A percentile compares a stretch with the other conserved stretches of the same genome.
Conservation (phyloP, 2,888 invertebrate genomes). For the Patella caerulea region DNA sequence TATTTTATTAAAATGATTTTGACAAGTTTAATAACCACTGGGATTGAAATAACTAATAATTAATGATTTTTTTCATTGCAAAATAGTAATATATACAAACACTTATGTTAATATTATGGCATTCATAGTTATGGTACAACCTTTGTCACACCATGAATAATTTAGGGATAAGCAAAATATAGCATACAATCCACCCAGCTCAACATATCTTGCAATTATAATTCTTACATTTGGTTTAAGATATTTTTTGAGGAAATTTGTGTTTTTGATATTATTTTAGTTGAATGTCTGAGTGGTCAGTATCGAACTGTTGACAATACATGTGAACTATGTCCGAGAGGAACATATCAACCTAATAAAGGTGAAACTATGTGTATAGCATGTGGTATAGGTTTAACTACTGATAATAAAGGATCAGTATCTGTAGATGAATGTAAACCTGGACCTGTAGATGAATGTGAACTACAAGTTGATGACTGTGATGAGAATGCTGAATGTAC, state of each 20-base stretch:
- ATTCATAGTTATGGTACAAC: too few species aligned
- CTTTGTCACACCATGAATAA: too few species aligned
- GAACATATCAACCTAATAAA: conserved; percentile 48
- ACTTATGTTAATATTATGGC: too few species aligned
- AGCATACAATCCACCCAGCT: too few species aligned
- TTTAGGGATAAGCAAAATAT: too few species aligned
- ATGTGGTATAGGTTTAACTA: conserved; percentile 51
- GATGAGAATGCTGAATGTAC: conserved; percentile 42
- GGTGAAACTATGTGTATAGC: conserved; percentile 46
- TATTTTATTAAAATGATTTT: too few species aligned
- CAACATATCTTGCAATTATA: too few species aligned
- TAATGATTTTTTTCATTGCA: too few species aligned
- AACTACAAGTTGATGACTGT: conserved; percentile 45
- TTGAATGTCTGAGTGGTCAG: conserved; percentile 48
- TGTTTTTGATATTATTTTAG: conserved; percentile 38
- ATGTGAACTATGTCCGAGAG: conserved; percentile 51
- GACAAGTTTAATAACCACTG: too few species aligned
- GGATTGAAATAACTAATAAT: too few species aligned
- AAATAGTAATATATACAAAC: too few species aligned
- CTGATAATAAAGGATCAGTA: conserved; percentile 40
- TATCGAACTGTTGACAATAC: conserved; percentile 37
- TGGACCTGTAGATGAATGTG: conserved; percentile 52
- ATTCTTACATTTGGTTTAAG: not conserved
- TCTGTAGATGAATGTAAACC: conserved; percentile 38
- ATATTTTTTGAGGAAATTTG: not conserved